Evolutionary conservation across 2,113 vertebrate genomes (phyloP).

Genomic region (Columbina picui): DNA sequence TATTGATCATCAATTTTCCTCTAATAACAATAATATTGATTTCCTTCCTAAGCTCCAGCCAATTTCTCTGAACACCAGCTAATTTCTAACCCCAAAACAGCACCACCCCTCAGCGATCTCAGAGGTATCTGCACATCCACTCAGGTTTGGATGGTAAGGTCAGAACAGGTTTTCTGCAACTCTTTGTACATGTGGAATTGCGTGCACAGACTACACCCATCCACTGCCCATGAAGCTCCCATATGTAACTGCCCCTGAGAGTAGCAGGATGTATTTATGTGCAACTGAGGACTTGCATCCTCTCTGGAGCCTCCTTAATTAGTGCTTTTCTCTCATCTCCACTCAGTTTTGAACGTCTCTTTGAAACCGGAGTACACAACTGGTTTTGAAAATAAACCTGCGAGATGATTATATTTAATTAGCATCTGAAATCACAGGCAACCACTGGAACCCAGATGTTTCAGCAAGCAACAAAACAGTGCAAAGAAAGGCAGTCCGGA

Average conservation of each 20-base stretch:
- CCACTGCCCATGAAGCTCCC: not conserved
- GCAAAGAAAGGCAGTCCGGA: not conserved
- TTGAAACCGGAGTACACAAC: not conserved
- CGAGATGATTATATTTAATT: not conserved
- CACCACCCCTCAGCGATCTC: not conserved
- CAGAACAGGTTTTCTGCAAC: not conserved
- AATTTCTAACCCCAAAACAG: not conserved
- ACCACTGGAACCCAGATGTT: conserved; percentile 29
- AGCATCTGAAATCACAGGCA: conserved; percentile 2
- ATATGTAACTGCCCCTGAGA: not conserved
- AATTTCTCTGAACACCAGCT: not conserved
- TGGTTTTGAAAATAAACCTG: not conserved
- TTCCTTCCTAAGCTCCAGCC: not conserved
- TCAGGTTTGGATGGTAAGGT: not conserved
- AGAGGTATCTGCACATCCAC: fast-evolving
- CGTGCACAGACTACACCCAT: not conserved
- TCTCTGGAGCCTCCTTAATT: not conserved
- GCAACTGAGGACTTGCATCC: not conserved
- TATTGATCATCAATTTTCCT: not conserved
- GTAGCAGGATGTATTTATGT: fast-evolving
- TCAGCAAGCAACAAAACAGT: not conserved
- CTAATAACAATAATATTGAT: not conserved
- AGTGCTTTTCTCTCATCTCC: not conserved
- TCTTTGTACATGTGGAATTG: fast-evolving
- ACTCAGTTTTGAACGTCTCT: not conserved